phyloP scores from a whole-genome alignment of 2,888 invertebrate genomes.

The Palloptera scutellata region DNA sequence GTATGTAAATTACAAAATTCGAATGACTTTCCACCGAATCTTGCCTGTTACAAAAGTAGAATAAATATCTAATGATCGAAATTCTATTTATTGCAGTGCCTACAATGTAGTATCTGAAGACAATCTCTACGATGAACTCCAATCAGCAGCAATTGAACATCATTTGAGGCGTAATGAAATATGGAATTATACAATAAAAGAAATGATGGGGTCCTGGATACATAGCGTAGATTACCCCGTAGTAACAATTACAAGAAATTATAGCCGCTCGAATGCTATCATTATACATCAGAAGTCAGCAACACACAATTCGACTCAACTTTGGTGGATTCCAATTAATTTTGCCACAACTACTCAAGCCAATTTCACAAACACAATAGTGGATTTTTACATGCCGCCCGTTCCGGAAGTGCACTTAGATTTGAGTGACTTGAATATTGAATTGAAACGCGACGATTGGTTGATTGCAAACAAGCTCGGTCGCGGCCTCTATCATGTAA shows the following conservation, averaged over 20 bases:
- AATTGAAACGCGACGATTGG: conserved; percentile 55
- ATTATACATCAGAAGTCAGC: conserved; percentile 67
- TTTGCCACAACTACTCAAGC: conserved; percentile 52
- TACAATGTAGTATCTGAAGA: conserved; percentile 28
- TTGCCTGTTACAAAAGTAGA: no score
- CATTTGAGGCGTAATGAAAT: conserved; percentile 36
- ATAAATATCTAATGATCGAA: no score
- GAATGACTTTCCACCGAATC: no score
- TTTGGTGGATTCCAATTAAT: conserved; percentile 61
- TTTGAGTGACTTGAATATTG: conserved; percentile 47
- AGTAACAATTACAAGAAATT: conserved; percentile 66
- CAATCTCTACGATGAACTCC: conserved; percentile 38
- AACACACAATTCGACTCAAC: conserved; percentile 44
- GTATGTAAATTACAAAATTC: no score
- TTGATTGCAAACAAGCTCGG: conserved; percentile 61
- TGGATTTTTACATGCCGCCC: conserved; percentile 57
- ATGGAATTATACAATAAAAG: conserved; percentile 57
- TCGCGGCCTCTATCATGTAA: conserved; percentile 69
- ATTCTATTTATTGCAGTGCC: neutral
- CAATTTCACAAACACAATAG: conserved; percentile 51
- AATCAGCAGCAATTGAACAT: conserved; percentile 35
- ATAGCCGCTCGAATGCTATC: conserved; percentile 65
- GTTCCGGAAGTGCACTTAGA: conserved; percentile 46
- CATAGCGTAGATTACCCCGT: conserved; percentile 70
- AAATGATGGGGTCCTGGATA: conserved; percentile 71